Conservation (phyloP, 2,113 vertebrate genomes). For the Xyliphius kryptos region DNA sequence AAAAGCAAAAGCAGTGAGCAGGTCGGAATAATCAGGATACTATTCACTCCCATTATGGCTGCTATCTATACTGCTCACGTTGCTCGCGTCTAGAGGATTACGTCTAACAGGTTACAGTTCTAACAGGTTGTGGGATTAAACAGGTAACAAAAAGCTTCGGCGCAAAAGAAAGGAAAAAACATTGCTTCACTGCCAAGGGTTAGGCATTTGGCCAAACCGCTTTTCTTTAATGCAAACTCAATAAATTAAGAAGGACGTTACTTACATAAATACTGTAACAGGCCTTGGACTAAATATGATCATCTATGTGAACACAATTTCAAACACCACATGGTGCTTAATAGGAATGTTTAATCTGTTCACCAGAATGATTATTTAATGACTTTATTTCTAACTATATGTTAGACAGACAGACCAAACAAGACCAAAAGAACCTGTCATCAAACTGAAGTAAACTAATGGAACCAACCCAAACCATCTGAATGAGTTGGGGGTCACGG, state of each 20-base stretch:
- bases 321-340: too few species aligned
- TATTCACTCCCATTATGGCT: conserved; percentile 54
- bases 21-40: conserved; percentile 63
- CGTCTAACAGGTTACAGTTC: conserved; percentile 37
- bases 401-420: too few species aligned
- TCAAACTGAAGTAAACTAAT: too few species aligned
- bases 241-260: conserved; percentile 6
- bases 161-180: background rate
- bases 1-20: conserved; percentile 46
- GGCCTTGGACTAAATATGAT: too few species aligned
- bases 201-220: background rate
- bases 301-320: too few species aligned
- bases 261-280: conserved; percentile 1
- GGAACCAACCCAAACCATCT: too few species aligned
- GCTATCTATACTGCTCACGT: conserved; percentile 58
- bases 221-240: conserved; percentile 1
- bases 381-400: too few species aligned
- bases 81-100: conserved; percentile 41
- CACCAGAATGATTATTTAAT: too few species aligned
- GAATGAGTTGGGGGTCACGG: too few species aligned
- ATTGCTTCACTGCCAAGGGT: background rate
- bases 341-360: too few species aligned
- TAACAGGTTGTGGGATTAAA: conserved; percentile 59
- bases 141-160: conserved; percentile 32
- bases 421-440: too few species aligned